Base-by-base conservation (phyloP, 2,113 vertebrate genomes). In the Prochilodus magdalenae region DNA sequence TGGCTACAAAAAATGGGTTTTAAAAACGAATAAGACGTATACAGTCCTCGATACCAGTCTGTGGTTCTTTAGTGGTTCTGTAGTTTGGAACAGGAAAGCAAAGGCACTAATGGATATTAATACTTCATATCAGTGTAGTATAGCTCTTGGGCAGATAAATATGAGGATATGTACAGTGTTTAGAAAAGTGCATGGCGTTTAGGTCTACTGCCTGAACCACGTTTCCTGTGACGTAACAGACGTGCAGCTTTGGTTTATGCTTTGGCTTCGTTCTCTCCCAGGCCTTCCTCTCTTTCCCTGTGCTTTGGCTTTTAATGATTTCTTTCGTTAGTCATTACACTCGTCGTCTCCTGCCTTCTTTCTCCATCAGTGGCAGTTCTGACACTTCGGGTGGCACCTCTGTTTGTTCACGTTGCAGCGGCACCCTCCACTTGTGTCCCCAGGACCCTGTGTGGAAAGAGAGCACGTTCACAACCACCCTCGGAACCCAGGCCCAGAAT, bases 401-500 rank as follows among this genome's bases (percentile, higher is more conserved):
- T 94, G 93, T 8, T 93, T 94, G 20, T 96, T 94, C 72, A 96
- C 75, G 2, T 95, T 96, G 89, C 96, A 96, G 60, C 91, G 94
- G 44, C 96, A 96, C 11, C 96, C 96, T 0, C 92, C 96, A 0
- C 93, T 95, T 16, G 93, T 95, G 90, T 96, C 96, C 22, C 96
- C 96, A 0, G 95, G 95, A 83, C 95, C 95, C 95, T 96, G 86
- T 15, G 44, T 87, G 63, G 74, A 75, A 27, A 83, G 49, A 26
- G 22, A 60, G 3, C 14, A 67, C 27, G 2, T 47, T 30, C 15
- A 80, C 13, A 22, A 27, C 27, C 33, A 70, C 20, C 5, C n/a
- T 59, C n/a, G n/a, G n/a, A n/a, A n/a, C n/a, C n/a, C n/a, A n/a
- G n/a, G n/a, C 8, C 26, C 69, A 77, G 40, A 30, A 62, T 5